These are phyloP conservation scores for Gnatocerus cornutus DNA, from an alignment of 2,888 invertebrate genomes.

Conservation along the genomic window DNA sequence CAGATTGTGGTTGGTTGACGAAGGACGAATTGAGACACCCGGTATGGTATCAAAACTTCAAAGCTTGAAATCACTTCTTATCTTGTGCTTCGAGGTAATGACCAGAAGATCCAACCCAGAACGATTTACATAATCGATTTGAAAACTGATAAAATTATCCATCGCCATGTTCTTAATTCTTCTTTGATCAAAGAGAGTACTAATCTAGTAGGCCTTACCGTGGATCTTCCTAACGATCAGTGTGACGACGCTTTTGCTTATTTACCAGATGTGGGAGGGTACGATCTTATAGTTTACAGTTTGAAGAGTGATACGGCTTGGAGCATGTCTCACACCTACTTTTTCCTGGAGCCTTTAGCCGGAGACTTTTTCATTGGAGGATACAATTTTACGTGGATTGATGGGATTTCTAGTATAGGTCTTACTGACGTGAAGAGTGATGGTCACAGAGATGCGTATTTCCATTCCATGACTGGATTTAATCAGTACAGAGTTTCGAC, in stretches of 20 bases:
- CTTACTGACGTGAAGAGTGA: constrained; percentile 73
- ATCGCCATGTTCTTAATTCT: constrained; percentile 74
- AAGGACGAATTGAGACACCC: constrained; percentile 81
- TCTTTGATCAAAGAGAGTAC: constrained; percentile 70
- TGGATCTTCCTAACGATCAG: constrained; percentile 76
- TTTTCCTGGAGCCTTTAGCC: constrained; percentile 80
- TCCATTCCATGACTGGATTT: constrained; percentile 85
- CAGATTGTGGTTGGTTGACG: constrained; percentile 86
- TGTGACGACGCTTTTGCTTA: constrained; percentile 84
- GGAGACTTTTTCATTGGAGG: constrained; percentile 81
- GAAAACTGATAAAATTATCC: constrained; percentile 75
- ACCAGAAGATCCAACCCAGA: constrained; percentile 74
- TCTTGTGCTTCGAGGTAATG: constrained; percentile 66
- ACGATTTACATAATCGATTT: constrained; percentile 81
- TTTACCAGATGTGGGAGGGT: constrained; percentile 79
- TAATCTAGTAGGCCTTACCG: constrained; percentile 79
- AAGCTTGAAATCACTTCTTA: too few relatives aligned
- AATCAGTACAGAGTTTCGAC: constrained; percentile 83
- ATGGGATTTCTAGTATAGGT: constrained; percentile 84
- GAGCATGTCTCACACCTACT: constrained; percentile 82
- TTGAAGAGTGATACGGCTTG: constrained; percentile 73
- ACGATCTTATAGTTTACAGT: constrained; percentile 75
- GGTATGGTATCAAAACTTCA: constrained; percentile 71
- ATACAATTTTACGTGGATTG: constrained; percentile 84
- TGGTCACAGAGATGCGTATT: constrained; percentile 79